Evolutionary conservation across 2,113 vertebrate species (phyloP).

Genomic region (Crotalus tigris): DNA sequence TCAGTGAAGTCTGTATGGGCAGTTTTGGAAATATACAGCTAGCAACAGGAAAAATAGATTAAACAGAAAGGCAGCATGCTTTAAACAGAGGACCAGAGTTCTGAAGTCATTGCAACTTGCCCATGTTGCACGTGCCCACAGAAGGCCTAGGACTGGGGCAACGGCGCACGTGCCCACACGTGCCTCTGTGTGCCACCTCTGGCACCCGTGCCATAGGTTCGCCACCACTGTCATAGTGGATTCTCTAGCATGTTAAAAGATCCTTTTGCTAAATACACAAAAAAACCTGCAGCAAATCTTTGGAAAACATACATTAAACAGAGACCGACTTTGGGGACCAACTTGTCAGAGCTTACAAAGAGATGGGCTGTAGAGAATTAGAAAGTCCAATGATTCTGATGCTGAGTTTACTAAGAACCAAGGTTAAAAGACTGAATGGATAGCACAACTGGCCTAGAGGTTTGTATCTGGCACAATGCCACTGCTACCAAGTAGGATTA

Average conservation of each 20-base stretch:
- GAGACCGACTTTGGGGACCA: background rate
- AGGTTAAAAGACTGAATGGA: background rate
- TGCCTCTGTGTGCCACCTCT: too few relatives aligned
- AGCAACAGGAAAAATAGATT: background rate
- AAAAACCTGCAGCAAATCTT: background rate
- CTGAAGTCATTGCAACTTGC: background rate
- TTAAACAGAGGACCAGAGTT: background rate
- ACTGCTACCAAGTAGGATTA: background rate
- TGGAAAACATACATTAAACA: background rate
- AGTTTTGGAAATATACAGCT: background rate
- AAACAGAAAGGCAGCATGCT: background rate
- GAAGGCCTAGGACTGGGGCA: too few relatives aligned
- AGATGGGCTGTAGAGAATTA: background rate
- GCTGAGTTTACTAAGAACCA: background rate
- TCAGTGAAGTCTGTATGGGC: background rate
- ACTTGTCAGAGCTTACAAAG: background rate
- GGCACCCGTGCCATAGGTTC: too few relatives aligned
- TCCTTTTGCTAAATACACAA: background rate
- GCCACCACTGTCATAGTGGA: background rate
- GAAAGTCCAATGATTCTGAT: background rate
- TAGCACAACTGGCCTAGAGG: background rate
- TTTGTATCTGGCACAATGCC: background rate
- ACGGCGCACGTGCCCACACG: too few relatives aligned
- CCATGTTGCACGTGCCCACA: too few relatives aligned
- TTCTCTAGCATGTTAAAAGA: background rate